Evolutionary conservation across 1,140 invertebrate species (phyloP).

Genomic region (Drosophila aff.): DNA sequence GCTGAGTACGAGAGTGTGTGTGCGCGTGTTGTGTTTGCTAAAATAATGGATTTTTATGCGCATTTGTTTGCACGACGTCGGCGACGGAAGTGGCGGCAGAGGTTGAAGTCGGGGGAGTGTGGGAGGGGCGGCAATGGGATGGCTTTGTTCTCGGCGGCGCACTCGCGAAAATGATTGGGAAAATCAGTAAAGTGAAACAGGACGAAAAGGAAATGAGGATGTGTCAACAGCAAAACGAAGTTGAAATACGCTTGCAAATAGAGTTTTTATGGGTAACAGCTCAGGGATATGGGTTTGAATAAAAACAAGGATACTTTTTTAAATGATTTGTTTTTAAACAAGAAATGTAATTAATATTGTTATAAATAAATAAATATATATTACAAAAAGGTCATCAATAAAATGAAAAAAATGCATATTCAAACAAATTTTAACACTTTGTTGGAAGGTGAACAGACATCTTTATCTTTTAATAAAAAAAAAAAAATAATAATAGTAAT

Average conservation of each 20-base stretch:
- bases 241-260: slow-evolving; percentile 7
- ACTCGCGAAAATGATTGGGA: slow-evolving; percentile 61
- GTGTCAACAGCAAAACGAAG: slow-evolving; percentile 2
- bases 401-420: no score
- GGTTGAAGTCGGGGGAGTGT: slow-evolving; percentile 3
- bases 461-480: no score
- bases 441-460: no score
- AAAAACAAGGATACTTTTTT: not conserved
- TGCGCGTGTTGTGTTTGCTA: slow-evolving; percentile 65
- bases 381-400: no score
- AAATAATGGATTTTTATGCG: slow-evolving; percentile 82
- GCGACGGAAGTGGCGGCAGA: slow-evolving; percentile 36
- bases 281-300: not conserved
- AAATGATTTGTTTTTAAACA: no score
- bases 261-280: not conserved
- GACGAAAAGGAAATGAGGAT: slow-evolving; percentile 25
- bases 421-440: no score
- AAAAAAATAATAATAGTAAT: no score
- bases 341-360: no score
- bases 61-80: slow-evolving; percentile 72
- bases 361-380: no score
- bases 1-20: not conserved
- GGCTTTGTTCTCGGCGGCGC: slow-evolving; percentile 59
- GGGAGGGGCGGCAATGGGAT: slow-evolving; percentile 18
- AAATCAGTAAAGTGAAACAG: slow-evolving; percentile 62